phyloP scores from a whole-genome alignment of 2,888 invertebrate genomes.

The Pollenia angustigena region DNA sequence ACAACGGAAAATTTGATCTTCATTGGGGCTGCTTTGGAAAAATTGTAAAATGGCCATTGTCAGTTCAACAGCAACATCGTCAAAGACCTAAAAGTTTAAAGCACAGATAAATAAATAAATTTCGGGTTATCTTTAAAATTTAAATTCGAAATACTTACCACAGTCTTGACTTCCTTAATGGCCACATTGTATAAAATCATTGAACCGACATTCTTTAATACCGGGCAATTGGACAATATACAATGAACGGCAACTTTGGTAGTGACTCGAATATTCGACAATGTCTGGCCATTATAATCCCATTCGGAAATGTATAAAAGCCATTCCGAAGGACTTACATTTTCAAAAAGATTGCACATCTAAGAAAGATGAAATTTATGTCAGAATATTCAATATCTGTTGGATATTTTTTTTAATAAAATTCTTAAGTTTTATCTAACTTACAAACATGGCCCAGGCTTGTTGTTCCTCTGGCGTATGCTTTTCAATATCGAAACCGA shows the following conservation, averaged over 20 bases:
- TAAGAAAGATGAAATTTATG: constrained; percentile 80
- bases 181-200: constrained; percentile 96
- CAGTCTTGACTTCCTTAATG: constrained; percentile 98
- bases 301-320: constrained; percentile 97
- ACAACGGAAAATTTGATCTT: constrained; percentile 92
- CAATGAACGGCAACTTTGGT: constrained; percentile 96
- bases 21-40: constrained; percentile 91
- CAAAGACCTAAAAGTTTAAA: constrained; percentile 90
- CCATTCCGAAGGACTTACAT: constrained; percentile 95
- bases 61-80: constrained; percentile 96
- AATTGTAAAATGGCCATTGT: constrained; percentile 96
- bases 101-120: constrained; percentile 1
- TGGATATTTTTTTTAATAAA: background rate
- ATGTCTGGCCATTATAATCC: constrained; percentile 90
- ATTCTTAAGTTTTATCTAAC: constrained; percentile 78
- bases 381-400: background rate
- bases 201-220: constrained; percentile 91
- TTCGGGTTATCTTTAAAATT: background rate
- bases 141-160: constrained; percentile 89
- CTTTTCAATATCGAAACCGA: constrained; percentile 91
- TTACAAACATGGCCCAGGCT: constrained; percentile 91
- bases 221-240: constrained; percentile 89
- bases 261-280: constrained; percentile 95
- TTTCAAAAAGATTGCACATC: constrained; percentile 96
- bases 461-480: constrained; percentile 90